Evolutionary conservation across 2,888 invertebrate genomes (phyloP), one percentile per base, ranked within the genome.

Genomic region (Aelia acuminata): DNA sequence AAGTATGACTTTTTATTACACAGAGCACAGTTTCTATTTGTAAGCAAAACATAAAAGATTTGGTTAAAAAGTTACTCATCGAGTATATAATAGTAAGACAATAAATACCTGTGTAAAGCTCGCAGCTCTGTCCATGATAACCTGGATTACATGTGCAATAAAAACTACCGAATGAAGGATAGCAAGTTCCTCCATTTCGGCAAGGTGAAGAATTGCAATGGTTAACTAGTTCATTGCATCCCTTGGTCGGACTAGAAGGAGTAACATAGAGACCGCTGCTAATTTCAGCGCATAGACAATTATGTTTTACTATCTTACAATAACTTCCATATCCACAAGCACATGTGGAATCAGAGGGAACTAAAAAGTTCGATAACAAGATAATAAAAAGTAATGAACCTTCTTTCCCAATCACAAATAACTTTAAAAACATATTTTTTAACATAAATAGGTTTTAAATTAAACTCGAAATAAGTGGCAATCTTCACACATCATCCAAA

Each of bases 341-440:
- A 49, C 87, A 87, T 11, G 26, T 0, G 15, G 43, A 22, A 26
- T 31, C 8, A 49, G 84, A 49, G 7, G n/a, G 48, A 10, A n/a
- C 3, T 15, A 85, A 11, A 13, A 85, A 57, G 43, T 31, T 89
- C 88, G 31, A 92, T 93, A 91, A 93, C 93, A 92, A 84, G 20
- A 26, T 20, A 5, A 84, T 49, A 1, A 31, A 15, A 50, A 7
- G n/a, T 3, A 43, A 22, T n/a, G 43, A 11, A n/a, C 7, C 13
- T 80, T n/a, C 35, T 35, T 20, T 70, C 7, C 7, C 35, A 70
- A 70, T 35, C 63, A 70, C 35, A 35, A 18, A 7, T 35, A 35
- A 57, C 57, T 57, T 57, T n/a, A 26, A 57, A 57, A 35, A 3
- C n/a, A 7, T 26, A 22, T 13, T 57, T n/a, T 53, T n/a, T n/a